Conservation (phyloP, 1,140 invertebrate species). For the Brachionus manjavacas region DNA sequence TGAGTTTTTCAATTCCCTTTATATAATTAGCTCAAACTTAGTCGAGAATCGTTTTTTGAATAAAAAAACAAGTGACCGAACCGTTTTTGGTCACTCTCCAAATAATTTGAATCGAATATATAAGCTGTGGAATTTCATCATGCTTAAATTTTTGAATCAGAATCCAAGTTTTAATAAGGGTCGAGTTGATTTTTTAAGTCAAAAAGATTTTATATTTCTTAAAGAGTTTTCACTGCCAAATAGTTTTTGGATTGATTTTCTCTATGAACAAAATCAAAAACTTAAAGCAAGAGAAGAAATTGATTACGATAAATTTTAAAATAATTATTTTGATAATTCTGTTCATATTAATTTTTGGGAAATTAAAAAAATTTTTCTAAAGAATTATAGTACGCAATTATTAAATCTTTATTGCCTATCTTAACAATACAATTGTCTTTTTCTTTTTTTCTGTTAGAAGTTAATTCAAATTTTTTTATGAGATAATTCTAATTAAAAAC, state of each 20-base stretch:
- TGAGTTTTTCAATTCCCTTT: conserved; percentile 16
- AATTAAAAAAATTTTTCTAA: no score
- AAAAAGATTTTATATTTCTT: not conserved
- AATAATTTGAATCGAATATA: conserved; percentile 14
- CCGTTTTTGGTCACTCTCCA: conserved; percentile 36
- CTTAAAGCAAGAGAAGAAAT: not conserved
- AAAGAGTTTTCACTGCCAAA: not conserved
- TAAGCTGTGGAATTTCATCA: conserved; percentile 6
- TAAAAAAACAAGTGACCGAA: not conserved
- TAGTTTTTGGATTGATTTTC: not conserved
- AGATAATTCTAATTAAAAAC: no score
- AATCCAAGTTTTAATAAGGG: not conserved
- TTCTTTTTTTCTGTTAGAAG: no score
- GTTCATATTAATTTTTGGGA: no score
- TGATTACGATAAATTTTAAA: not conserved
- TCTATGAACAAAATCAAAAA: not conserved
- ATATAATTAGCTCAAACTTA: conserved; percentile 18
- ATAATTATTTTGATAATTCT: no score
- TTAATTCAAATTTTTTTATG: no score
- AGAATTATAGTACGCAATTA: no score
- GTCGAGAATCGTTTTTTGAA: not conserved
- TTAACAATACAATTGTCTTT: no score
- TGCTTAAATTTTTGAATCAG: not conserved
- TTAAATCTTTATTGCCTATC: no score
- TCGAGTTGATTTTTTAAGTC: not conserved